A percentile compares a stretch with the other conserved stretches of the same genome.
Evolutionary conservation across 2,113 vertebrate genomes (phyloP).

Genomic region (Corythornis cristatus): DNA sequence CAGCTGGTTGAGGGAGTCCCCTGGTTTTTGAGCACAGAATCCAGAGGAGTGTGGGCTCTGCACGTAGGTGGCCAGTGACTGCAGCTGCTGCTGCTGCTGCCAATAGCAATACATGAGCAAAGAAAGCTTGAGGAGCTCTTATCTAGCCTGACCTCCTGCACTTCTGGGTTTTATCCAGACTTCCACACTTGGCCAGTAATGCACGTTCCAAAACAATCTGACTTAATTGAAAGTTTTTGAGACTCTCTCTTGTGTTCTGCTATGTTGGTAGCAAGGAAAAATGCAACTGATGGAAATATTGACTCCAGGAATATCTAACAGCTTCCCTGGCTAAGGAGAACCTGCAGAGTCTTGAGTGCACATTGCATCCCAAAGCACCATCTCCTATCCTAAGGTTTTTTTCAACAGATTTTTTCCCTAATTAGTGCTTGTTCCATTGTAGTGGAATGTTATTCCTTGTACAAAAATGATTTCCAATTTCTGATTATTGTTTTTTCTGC

Average conservation of each 20-base stretch:
- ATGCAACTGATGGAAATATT: not conserved
- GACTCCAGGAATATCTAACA: not conserved
- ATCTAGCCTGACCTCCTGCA: slow-evolving; percentile 40
- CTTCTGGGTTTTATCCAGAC: slow-evolving; percentile 18
- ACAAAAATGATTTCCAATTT: not conserved
- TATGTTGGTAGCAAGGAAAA: not conserved
- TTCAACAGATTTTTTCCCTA: not conserved
- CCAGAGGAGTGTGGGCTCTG: not conserved
- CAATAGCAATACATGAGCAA: slow-evolving; percentile 46
- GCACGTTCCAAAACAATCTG: not conserved
- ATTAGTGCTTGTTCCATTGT: not conserved
- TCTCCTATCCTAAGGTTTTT: not conserved
- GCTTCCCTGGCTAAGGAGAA: not conserved
- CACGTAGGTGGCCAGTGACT: not conserved
- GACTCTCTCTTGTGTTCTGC: not conserved
- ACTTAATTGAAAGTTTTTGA: not conserved
- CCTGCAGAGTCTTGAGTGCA: not conserved
- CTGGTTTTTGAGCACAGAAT: not conserved
- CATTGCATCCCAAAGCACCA: not conserved
- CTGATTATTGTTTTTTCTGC: not conserved
- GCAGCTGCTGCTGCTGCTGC: slow-evolving; percentile 13
- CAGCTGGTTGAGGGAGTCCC: not conserved
- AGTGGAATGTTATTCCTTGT: not conserved
- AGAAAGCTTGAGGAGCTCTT: slow-evolving; percentile 36
- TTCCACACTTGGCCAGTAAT: not conserved